A percentile compares a stretch with the other conserved stretches of the same genome.
Conservation (phyloP, 2,113 vertebrate genomes). For the Cyprinodon brontotheroides region DNA sequence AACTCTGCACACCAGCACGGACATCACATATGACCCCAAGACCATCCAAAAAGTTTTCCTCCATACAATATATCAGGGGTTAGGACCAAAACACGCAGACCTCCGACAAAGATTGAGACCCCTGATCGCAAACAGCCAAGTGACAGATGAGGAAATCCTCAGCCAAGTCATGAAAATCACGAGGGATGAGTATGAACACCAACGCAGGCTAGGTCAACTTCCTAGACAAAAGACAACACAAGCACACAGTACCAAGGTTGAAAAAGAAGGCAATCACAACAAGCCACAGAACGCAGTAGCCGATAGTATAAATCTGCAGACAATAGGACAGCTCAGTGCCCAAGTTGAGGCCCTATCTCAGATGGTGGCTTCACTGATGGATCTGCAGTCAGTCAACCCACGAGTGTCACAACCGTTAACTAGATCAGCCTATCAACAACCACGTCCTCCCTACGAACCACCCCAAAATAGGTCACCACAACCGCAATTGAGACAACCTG, state of each 20-base stretch:
- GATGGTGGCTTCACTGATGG: constrained; percentile 7
- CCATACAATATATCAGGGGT: background rate
- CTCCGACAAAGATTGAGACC: background rate
- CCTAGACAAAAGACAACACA: constrained; percentile 1
- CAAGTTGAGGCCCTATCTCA: constrained; percentile 7
- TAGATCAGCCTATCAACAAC: background rate
- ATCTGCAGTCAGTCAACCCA: background rate
- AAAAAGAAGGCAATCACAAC: background rate
- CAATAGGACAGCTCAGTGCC: background rate
- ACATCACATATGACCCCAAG: background rate
- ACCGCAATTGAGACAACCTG: background rate
- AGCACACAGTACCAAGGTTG: background rate
- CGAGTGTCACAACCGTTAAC: background rate
- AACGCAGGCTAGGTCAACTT: constrained; percentile 6
- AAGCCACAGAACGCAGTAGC: background rate
- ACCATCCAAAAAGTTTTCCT: background rate
- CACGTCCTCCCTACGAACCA: background rate
- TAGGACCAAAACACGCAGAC: background rate
- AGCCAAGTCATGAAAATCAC: background rate
- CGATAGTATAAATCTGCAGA: background rate
- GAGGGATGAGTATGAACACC: background rate
- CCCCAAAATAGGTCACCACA: background rate
- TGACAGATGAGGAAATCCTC: background rate
- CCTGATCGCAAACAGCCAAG: background rate
- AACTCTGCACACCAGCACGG: background rate